Percentiles rank a stretch among this genome's conserved stretches.
Conservation (phyloP, 2,888 invertebrate species). For the Pristionchus exspectatus region DNA sequence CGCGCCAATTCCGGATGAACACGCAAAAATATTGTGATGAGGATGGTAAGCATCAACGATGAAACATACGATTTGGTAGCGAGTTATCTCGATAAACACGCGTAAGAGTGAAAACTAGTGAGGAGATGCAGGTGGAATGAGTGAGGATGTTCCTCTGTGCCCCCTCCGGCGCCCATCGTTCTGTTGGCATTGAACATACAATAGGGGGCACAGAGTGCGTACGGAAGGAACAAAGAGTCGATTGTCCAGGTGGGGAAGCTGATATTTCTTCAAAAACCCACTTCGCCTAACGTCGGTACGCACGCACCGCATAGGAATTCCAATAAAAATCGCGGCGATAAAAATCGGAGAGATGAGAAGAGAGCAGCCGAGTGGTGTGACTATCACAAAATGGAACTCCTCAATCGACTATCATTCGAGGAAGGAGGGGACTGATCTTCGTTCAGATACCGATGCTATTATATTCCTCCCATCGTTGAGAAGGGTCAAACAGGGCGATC, state of each 20-base stretch:
- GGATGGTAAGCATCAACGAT: background rate
- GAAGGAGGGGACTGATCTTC: background rate
- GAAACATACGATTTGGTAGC: background rate
- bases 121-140: background rate
- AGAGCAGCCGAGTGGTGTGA: conserved; percentile 9
- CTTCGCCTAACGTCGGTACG: conserved; percentile 31
- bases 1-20: background rate
- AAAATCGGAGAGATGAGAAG: conserved; percentile 16
- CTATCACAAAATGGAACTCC: conserved; percentile 8
- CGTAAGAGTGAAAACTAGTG: background rate
- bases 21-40: background rate
- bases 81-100: background rate
- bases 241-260: background rate
- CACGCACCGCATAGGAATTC: conserved; percentile 24
- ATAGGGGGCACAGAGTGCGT: conserved; percentile 13
- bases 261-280: background rate
- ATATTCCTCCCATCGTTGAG: background rate
- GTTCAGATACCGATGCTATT: background rate
- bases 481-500: conserved; percentile 21
- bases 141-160: conserved; percentile 13
- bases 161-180: conserved; percentile 12
- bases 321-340: conserved; percentile 35
- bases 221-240: conserved; percentile 38
- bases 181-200: conserved; percentile 44
- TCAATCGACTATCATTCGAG: background rate